A percentile compares a stretch with the other conserved stretches of the same genome.
Conservation (phyloP, 2,113 vertebrate genomes). For the Narcine bancroftii region DNA sequence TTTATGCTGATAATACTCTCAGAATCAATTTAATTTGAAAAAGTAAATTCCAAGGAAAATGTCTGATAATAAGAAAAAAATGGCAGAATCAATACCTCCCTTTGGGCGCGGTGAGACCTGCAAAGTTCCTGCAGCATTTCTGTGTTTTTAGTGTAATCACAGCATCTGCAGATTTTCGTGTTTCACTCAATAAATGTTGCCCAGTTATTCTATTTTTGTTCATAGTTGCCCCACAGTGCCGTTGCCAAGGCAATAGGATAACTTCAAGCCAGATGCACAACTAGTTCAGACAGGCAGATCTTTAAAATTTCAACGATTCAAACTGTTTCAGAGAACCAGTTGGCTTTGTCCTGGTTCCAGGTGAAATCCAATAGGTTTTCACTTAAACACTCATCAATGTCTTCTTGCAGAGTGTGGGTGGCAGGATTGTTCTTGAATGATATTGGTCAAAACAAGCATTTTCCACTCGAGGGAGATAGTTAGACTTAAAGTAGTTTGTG, state of each 20-base stretch:
- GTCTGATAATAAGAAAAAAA: neutral
- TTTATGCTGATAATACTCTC: neutral
- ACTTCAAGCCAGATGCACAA: neutral
- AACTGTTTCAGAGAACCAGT: neutral
- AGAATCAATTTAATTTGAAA: neutral
- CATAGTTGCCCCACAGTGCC: neutral
- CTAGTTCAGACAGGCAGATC: slow-evolving; percentile 11
- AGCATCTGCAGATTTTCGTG: too few relatives aligned
- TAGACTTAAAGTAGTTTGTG: neutral
- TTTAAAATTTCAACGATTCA: neutral
- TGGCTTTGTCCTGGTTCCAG: neutral
- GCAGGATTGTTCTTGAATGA: neutral
- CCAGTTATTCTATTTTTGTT: neutral
- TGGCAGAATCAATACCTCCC: neutral
- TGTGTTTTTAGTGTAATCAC: too few relatives aligned
- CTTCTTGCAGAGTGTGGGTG: neutral
- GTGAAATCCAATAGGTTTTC: neutral
- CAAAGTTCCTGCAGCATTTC: too few relatives aligned
- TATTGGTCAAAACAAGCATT: neutral
- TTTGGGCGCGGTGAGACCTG: too few relatives aligned
- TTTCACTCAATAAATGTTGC: neutral
- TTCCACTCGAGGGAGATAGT: neutral
- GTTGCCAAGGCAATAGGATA: slow-evolving; percentile 4
- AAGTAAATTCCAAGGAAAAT: neutral
- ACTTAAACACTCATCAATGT: neutral